Evolutionary conservation across 2,888 invertebrate species (phyloP).

Genomic region (Tenodera sinensis): DNA sequence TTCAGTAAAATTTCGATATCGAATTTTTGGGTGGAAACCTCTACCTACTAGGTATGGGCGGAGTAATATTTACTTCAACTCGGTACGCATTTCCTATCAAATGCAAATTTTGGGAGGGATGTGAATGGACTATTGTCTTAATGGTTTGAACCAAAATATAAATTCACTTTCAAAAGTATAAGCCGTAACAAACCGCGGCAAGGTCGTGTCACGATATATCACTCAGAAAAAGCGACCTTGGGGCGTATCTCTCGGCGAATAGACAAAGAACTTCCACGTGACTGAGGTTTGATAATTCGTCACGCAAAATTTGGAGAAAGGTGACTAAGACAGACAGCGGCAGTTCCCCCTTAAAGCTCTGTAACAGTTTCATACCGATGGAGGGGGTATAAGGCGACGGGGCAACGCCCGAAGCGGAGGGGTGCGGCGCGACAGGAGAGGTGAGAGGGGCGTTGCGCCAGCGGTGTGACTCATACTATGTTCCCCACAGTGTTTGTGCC

Average conservation of each 20-base stretch:
- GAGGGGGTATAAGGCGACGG: not conserved
- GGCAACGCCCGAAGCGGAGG: not conserved
- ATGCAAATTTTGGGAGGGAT: too few relatives aligned
- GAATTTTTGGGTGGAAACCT: too few relatives aligned
- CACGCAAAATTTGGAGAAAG: not conserved
- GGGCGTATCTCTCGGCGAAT: not conserved
- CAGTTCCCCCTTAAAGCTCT: not conserved
- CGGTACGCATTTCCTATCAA: too few relatives aligned
- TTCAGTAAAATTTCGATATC: too few relatives aligned
- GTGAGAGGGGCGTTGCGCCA: not conserved
- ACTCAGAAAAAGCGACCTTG: not conserved
- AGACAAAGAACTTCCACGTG: not conserved
- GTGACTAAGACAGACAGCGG: not conserved
- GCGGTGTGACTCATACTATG: not conserved
- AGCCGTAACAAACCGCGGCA: not conserved
- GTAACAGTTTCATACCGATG: not conserved
- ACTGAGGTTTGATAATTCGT: not conserved
- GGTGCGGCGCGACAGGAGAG: too few relatives aligned
- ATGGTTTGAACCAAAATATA: too few relatives aligned
- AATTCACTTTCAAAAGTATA: too few relatives aligned
- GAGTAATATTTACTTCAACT: too few relatives aligned
- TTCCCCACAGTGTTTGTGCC: not conserved
- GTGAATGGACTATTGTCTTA: too few relatives aligned
- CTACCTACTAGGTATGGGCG: too few relatives aligned
- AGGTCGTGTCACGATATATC: not conserved